Base-by-base conservation (phyloP, 2,888 invertebrate genomes). In the Tuta absoluta region DNA sequence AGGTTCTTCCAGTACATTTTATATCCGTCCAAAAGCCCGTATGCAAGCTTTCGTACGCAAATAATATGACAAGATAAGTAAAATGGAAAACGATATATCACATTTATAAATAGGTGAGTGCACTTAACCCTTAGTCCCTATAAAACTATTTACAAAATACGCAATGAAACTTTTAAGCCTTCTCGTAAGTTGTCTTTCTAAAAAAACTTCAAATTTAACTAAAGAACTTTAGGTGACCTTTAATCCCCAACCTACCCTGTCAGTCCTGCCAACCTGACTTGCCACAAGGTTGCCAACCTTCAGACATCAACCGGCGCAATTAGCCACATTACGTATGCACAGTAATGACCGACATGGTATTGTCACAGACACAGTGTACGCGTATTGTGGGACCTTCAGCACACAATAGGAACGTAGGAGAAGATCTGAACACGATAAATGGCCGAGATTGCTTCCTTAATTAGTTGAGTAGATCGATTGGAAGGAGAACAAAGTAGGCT, bases 51-150 rank as follows among this genome's bases (percentile, higher is more conserved):
- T 23, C 76, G 78, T 77, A 77, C 78, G 82, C 83, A 85, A 86
- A 86, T 80, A 84, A 80, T 84, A 82, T 82, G 82, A 84, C 80
- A 82, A 82, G 81, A 81, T 81, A 82, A 82, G 80, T 80, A 77
- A 79, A 81, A 81, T 75, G 69, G 77, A 74, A 75, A 76, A 76
- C 78, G 78, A 79, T 80, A 79, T 78, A 76, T 65, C 45, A 45
- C 56, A 56, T 33, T 56, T 56, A 56, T 33, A 60, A 60, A 60
- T 60, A 60, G 7, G n/a, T n/a, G n/a, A 56, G 28, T 56, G 56
- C 33, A 56, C 56, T 33, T 56, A 17, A 17, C 28, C 33, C 33
- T 56, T 33, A 33, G 28, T 33, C 17, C 14, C n/a, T 33, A 59
- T 17, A 59, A 38, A 41, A n/a, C 41, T 59, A 41, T 41, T 45